Conservation (phyloP, 2,113 vertebrate species). For the Eulemur rufifrons region DNA sequence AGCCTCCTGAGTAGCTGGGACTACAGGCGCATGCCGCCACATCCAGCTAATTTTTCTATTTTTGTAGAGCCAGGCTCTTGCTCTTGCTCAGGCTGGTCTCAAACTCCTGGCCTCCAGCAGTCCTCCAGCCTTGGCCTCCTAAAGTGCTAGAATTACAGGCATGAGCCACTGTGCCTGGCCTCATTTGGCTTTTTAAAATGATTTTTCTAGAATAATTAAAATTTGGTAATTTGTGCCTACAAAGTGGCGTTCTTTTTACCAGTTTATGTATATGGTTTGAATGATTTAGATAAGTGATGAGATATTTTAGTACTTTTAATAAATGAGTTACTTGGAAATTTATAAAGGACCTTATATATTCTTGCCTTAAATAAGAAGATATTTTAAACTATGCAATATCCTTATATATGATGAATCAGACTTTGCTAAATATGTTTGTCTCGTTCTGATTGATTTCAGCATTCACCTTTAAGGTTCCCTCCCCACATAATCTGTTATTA, state of each 20-base stretch:
- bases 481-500: not conserved
- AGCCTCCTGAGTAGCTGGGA: no score
- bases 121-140: no score
- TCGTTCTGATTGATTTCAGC: not conserved
- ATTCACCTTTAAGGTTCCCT: not conserved
- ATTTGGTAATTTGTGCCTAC: not conserved
- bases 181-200: not conserved
- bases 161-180: not conserved
- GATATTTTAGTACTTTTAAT: constrained; percentile 36
- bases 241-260: not conserved
- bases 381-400: constrained; percentile 22
- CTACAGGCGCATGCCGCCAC: no score
- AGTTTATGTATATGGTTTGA: not conserved
- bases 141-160: no score
- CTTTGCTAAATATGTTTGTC: not conserved
- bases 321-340: not conserved
- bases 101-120: no score
- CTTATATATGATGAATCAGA: constrained; percentile 20
- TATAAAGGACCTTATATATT: not conserved
- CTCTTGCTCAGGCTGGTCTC: no score
- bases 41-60: no score
- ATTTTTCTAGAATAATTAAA: constrained; percentile 12
- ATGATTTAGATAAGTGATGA: not conserved
- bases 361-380: constrained; percentile 20
- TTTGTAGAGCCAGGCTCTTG: no score